Conservation (phyloP, 1,140 invertebrate species). For the Holcopasites calliopsidis region DNA sequence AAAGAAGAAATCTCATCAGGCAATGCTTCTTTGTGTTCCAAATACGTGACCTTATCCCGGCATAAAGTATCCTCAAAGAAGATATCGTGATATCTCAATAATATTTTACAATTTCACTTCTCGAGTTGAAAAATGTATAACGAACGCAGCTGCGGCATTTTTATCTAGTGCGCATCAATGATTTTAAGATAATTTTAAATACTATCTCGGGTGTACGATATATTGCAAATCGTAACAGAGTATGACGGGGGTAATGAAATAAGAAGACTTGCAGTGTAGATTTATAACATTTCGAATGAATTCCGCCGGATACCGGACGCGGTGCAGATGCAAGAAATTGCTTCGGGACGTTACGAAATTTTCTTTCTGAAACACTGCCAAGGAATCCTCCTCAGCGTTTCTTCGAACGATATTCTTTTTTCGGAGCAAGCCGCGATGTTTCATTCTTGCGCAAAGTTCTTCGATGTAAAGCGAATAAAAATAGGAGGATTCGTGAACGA, state of each 20-base stretch:
- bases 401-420: not conserved
- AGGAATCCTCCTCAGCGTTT: not conserved
- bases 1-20: not conserved
- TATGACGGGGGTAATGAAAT: not conserved
- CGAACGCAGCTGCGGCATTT: no score
- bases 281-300: not conserved
- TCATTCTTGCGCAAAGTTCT: not conserved
- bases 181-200: not conserved
- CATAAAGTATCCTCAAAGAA: not conserved
- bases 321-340: not conserved
- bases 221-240: not conserved
- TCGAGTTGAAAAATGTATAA: no score
- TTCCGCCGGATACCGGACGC: not conserved
- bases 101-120: no score
- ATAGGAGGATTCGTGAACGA: not conserved
- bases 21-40: not conserved
- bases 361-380: not conserved
- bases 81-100: no score
- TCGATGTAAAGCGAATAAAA: not conserved
- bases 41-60: not conserved
- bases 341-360: not conserved
- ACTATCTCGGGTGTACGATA: not conserved
- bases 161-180: no score
- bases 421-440: no score
- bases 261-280: not conserved